phyloP scores from a whole-genome alignment of 2,888 invertebrate species.

The Leucophenga montana region DNA sequence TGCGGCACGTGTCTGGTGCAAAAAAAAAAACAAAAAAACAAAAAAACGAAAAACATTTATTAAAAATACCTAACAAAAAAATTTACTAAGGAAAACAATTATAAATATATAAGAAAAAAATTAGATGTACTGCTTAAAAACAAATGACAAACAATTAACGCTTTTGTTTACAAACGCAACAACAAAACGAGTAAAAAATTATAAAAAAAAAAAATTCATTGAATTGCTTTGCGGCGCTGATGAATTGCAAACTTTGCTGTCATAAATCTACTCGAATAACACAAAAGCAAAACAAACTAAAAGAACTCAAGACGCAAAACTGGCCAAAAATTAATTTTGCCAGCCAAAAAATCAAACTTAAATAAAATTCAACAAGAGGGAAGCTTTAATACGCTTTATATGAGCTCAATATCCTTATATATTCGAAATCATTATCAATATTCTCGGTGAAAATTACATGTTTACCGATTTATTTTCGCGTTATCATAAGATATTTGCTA shows the following conservation, averaged over 20 bases:
- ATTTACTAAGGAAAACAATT: conserved; percentile 41
- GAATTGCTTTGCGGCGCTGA: conserved; percentile 5
- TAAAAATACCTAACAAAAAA: conserved; percentile 49
- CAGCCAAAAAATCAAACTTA: too few relatives aligned
- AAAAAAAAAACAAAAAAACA: conserved; percentile 35
- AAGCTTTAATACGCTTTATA: too few relatives aligned
- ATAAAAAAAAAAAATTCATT: too few relatives aligned
- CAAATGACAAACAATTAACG: conserved; percentile 62
- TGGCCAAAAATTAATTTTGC: too few relatives aligned
- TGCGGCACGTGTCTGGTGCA: conserved; percentile 51
- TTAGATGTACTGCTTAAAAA: conserved; percentile 37
- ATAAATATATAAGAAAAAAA: conserved; percentile 33
- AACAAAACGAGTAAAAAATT: conserved; percentile 16
- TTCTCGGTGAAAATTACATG: too few relatives aligned
- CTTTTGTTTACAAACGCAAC: conserved; percentile 53
- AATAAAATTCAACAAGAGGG: too few relatives aligned
- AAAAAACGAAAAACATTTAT: conserved; percentile 43
- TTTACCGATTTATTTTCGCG: too few relatives aligned
- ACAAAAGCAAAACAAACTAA: conserved; percentile 4
- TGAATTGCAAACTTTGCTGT: conserved; percentile 14
- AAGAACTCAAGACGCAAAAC: neutral
- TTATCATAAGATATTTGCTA: too few relatives aligned
- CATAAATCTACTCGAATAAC: conserved; percentile 37
- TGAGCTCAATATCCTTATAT: too few relatives aligned
- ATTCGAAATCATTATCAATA: too few relatives aligned